phyloP scores from a whole-genome alignment of 2,888 invertebrate species.

The Aleiodes testaceus region DNA sequence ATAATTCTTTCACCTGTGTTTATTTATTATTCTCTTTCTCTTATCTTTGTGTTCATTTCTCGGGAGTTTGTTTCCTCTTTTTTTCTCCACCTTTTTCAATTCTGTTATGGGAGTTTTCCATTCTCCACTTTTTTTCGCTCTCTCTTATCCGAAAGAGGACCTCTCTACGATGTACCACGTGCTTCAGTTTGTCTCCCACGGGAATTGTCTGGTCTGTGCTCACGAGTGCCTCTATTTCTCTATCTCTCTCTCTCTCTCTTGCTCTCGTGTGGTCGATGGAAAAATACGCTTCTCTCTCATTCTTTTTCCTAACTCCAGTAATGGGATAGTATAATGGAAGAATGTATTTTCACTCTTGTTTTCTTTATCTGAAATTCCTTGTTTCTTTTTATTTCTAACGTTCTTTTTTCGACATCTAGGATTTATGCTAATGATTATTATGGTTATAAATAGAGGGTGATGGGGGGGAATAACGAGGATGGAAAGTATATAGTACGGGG shows the following conservation, averaged over 20 bases:
- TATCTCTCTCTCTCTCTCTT: neutral
- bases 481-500: neutral
- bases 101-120: slow-evolving; percentile 1
- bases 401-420: neutral
- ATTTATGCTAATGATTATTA: slow-evolving; percentile 2
- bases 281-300: neutral
- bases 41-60: slow-evolving; percentile 4
- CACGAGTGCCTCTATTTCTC: neutral
- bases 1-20: slow-evolving; percentile 17
- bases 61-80: neutral
- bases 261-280: slow-evolving; percentile 15
- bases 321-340: slow-evolving; percentile 14
- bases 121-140: neutral
- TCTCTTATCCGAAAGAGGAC: slow-evolving; percentile 1
- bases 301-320: neutral
- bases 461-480: slow-evolving; percentile 7
- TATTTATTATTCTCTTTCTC: neutral
- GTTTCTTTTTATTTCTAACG: neutral
- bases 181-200: neutral
- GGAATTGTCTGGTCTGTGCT: slow-evolving; percentile 11
- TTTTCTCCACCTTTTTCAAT: neutral
- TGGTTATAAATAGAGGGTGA: neutral
- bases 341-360: slow-evolving; percentile 17
- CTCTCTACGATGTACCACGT: neutral
- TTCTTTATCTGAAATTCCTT: neutral